Conservation (phyloP, 2,797 vertebrate genomes). For the Columba guinea region DNA sequence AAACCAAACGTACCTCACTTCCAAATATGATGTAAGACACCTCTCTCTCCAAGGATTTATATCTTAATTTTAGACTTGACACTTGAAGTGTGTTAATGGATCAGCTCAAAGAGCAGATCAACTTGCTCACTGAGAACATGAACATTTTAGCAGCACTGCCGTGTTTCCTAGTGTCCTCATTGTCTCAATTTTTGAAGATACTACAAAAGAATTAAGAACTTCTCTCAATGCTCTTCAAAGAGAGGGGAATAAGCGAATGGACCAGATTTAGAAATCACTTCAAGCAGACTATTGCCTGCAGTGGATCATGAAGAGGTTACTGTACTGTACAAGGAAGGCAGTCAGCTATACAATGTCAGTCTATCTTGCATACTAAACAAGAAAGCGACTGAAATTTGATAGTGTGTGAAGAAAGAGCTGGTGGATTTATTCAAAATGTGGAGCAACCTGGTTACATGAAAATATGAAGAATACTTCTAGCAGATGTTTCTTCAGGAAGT, state of each 20-base stretch:
- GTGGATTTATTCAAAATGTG: not conserved
- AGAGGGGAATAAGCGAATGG: not conserved
- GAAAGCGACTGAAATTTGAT: not conserved
- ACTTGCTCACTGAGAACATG: not conserved
- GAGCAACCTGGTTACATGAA: not conserved
- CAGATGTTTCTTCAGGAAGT: constrained; percentile 18
- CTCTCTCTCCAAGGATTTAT: not conserved
- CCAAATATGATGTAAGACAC: not conserved
- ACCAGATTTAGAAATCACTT: not conserved
- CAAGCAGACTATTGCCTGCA: not conserved
- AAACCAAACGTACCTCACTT: not conserved
- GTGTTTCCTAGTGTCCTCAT: not conserved
- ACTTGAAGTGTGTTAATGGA: not conserved
- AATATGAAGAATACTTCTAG: not conserved
- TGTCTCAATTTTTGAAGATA: not conserved
- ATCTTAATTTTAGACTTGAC: not conserved
- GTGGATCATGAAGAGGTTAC: not conserved
- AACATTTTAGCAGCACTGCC: not conserved
- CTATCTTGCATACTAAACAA: not conserved
- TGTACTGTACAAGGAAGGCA: not conserved
- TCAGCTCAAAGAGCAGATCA: not conserved
- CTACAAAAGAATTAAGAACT: not conserved
- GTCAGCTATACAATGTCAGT: not conserved
- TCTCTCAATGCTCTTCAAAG: not conserved
- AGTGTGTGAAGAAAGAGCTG: not conserved